phyloP scores from a whole-genome alignment of 2,888 invertebrate genomes.

The Ecdyonurus torrentis region DNA sequence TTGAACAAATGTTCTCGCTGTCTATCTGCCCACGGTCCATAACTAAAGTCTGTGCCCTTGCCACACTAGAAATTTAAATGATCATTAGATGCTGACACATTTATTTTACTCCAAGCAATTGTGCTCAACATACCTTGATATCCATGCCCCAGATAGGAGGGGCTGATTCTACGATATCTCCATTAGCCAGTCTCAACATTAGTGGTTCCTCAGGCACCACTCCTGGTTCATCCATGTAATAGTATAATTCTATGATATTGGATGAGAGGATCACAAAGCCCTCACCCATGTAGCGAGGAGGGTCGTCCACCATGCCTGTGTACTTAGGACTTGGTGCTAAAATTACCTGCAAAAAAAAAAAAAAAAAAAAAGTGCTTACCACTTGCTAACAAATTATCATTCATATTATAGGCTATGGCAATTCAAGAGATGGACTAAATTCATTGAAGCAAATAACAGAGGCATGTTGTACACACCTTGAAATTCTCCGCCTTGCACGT shows the following conservation, averaged over 20 bases:
- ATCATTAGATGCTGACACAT: neutral
- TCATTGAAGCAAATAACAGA: neutral
- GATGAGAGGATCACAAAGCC: conserved; percentile 95
- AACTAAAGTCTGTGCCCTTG: conserved; percentile 90
- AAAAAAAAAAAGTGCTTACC: neutral
- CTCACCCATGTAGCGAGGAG: conserved; percentile 95
- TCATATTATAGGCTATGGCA: too few species aligned
- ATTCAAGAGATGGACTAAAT: neutral
- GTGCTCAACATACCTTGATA: conserved; percentile 41
- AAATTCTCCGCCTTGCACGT: conserved; percentile 92
- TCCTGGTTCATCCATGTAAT: conserved; percentile 90
- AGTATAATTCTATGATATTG: conserved; percentile 85
- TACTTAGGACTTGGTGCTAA: conserved; percentile 94
- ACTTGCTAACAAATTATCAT: neutral
- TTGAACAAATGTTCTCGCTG: conserved; percentile 89
- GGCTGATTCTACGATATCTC: conserved; percentile 81
- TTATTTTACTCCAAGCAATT: neutral
- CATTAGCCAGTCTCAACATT: conserved; percentile 74
- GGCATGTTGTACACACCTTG: conserved; percentile 31
- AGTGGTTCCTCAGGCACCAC: conserved; percentile 84
- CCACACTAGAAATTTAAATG: conserved; percentile 38
- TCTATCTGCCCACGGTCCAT: conserved; percentile 97
- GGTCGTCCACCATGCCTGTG: conserved; percentile 81
- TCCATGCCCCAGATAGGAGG: conserved; percentile 94
- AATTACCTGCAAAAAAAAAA: conserved; percentile 40